phyloP scores from a whole-genome alignment of 2,888 invertebrate genomes.

The Nasonovia ribisnigri region DNA sequence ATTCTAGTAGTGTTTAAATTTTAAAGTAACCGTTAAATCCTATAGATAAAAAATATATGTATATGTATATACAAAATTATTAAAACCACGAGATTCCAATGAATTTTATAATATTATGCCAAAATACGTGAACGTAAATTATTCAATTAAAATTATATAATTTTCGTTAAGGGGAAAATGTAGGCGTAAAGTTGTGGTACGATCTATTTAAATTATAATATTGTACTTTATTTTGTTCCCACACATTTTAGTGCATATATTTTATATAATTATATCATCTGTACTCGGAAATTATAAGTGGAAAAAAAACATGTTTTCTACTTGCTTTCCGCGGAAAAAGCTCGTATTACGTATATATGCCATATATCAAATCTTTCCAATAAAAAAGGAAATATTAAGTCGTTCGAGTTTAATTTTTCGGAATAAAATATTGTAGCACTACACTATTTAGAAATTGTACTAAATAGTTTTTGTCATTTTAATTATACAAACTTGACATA shows the following conservation, averaged over 20 bases:
- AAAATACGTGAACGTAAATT: background rate
- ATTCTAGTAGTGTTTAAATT: background rate
- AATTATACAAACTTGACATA: conserved; percentile 25
- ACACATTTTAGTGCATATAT: background rate
- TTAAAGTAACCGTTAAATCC: background rate
- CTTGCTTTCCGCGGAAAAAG: background rate
- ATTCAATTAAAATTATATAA: background rate
- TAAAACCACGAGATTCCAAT: background rate
- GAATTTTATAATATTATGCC: background rate
- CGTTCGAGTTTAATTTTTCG: background rate
- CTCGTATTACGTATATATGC: background rate
- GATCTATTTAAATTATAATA: background rate
- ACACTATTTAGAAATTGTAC: background rate
- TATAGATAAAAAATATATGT: background rate
- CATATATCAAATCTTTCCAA: background rate
- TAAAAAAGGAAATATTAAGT: background rate
- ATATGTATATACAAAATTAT: background rate
- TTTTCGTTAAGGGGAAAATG: background rate
- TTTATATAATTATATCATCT: no score
- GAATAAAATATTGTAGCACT: background rate
- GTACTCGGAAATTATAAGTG: background rate
- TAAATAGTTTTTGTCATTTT: conserved; percentile 16
- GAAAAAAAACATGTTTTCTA: no score
- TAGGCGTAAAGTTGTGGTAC: no score
- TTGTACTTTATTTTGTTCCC: background rate